Conservation (phyloP, 2,888 invertebrate genomes). For the Deroplatys truncata region DNA sequence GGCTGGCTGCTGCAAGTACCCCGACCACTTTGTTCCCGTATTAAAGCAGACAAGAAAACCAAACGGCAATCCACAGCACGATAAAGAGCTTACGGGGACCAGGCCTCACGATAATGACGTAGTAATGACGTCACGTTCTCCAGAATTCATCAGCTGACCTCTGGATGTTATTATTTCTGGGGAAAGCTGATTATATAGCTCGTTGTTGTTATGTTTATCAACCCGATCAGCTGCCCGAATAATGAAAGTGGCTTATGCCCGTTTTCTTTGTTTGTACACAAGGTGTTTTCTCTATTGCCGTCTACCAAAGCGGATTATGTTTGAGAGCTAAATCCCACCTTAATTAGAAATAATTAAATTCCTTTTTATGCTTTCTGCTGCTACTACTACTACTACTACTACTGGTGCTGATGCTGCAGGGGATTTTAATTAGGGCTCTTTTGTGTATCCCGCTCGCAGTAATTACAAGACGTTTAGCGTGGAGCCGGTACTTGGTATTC, state of each 20-base stretch:
- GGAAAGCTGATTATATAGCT: not conserved
- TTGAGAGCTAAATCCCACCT: constrained; percentile 3
- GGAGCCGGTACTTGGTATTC: no score
- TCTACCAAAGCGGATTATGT: not conserved
- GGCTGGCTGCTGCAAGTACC: not conserved
- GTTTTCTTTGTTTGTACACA: not conserved
- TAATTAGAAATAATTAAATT: constrained; percentile 30
- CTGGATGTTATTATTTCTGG: not conserved
- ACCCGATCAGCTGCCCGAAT: not conserved
- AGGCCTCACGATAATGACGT: not conserved
- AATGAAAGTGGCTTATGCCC: not conserved
- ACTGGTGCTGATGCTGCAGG: no score
- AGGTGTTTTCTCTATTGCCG: not conserved
- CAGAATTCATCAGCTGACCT: not conserved
- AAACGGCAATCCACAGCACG: not conserved
- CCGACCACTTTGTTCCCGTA: not conserved
- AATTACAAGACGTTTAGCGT: no score
- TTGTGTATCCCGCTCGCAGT: no score
- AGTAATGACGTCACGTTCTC: not conserved
- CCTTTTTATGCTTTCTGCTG: constrained; percentile 6
- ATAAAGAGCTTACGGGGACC: not conserved
- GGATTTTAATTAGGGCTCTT: not conserved
- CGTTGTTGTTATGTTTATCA: no score
- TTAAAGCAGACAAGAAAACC: not conserved
- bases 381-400: no score